Conservation (phyloP, 2,113 vertebrate species). For the Eudyptes chrysolophus region DNA sequence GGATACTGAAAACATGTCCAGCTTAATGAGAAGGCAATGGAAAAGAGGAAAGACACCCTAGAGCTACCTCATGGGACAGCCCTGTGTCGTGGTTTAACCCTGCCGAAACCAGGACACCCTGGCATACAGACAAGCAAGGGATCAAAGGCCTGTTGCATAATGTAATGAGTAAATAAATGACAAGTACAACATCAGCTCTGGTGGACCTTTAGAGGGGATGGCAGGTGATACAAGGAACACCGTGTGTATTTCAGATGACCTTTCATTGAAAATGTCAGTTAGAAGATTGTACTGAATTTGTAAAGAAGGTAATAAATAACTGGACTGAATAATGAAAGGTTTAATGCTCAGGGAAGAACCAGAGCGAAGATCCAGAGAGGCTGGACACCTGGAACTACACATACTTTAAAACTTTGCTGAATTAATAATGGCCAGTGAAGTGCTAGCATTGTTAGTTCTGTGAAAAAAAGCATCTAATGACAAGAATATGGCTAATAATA, state of each 20-base stretch:
- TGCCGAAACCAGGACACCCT: not conserved
- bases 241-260: constrained; percentile 29
- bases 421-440: not conserved
- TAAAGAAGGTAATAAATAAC: constrained; percentile 50
- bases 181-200: constrained; percentile 1
- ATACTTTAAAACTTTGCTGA: not conserved
- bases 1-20: constrained; percentile 22
- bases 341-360: not conserved
- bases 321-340: not conserved
- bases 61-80: not conserved
- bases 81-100: too few species aligned
- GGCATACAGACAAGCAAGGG: not conserved
- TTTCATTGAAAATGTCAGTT: constrained; percentile 56
- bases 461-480: not conserved
- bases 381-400: not conserved
- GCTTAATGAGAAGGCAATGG: constrained; percentile 9
- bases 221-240: not conserved
- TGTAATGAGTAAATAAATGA: constrained; percentile 42
- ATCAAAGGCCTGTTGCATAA: constrained; percentile 42
- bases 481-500: not conserved
- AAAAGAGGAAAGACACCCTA: constrained; percentile 1
- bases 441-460: accelerated
- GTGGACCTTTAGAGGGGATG: constrained; percentile 33
- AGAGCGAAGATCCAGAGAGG: not conserved
- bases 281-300: constrained; percentile 27